Conservation (phyloP, 2,113 vertebrate species). For the Platysteira castanea region DNA sequence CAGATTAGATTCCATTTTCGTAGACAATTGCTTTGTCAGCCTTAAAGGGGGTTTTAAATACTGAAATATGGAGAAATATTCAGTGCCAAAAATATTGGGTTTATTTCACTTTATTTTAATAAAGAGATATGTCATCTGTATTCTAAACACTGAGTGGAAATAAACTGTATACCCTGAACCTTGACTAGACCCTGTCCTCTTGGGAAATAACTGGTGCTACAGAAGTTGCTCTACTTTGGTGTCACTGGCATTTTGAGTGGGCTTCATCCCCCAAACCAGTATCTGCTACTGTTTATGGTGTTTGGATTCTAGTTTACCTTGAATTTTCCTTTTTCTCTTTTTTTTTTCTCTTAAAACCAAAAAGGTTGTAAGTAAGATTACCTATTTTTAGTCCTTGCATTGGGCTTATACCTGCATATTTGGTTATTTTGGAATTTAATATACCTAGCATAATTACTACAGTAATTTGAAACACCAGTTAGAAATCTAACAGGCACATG, state of each 20-base stretch:
- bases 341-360: neutral
- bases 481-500: constrained; percentile 45
- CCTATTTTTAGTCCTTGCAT: constrained; percentile 23
- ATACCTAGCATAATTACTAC: neutral
- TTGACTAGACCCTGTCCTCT: constrained; percentile 15
- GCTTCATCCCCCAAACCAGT: neutral
- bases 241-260: neutral
- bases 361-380: neutral
- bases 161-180: constrained; percentile 5
- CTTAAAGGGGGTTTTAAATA: neutral
- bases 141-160: constrained; percentile 3
- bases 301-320: constrained; percentile 51
- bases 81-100: neutral
- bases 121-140: neutral
- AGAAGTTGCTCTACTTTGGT: neutral
- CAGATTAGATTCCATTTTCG: neutral
- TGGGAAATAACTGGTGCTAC: constrained; percentile 11
- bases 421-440: neutral
- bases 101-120: neutral
- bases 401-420: constrained; percentile 9
- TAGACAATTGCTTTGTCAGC: neutral
- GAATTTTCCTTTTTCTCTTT: constrained; percentile 6
- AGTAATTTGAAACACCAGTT: constrained; percentile 40
- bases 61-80: neutral
- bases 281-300: neutral